Conservation (phyloP, 2,888 invertebrate genomes). For the Eristalinus sepulchralis region DNA sequence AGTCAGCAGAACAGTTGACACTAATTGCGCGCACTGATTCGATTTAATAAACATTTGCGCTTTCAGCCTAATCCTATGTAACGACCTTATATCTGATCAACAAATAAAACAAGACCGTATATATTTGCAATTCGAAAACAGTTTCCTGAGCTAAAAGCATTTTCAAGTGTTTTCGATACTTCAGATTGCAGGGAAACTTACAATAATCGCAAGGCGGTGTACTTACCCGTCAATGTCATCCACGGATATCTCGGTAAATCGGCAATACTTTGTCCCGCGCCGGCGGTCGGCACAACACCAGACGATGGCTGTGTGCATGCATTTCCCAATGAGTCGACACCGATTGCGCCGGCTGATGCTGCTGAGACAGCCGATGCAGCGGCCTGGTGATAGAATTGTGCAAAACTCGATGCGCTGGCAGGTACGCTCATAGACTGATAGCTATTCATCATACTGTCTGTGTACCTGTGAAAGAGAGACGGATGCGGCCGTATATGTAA, state of each 20-base stretch:
- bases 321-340: constrained; percentile 90
- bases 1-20: background rate
- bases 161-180: constrained; percentile 8
- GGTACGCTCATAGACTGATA: constrained; percentile 82
- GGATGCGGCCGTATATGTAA: constrained; percentile 37
- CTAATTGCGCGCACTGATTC: background rate
- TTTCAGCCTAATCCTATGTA: background rate
- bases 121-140: background rate
- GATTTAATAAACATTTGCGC: background rate
- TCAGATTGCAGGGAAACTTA: background rate
- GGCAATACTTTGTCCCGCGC: constrained; percentile 91
- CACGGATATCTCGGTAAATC: constrained; percentile 97
- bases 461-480: constrained; percentile 77
- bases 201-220: background rate
- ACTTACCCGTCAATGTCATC: constrained; percentile 96
- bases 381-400: constrained; percentile 95
- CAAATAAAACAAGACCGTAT: background rate
- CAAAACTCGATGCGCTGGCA: constrained; percentile 82
- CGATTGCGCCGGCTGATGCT: constrained; percentile 88
- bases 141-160: background rate
- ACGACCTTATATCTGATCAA: background rate
- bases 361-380: constrained; percentile 86
- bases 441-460: constrained; percentile 81
- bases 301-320: constrained; percentile 89
- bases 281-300: constrained; percentile 82